Base-by-base conservation (phyloP, 2,888 invertebrate species). In the Odontocerum albicorne region DNA sequence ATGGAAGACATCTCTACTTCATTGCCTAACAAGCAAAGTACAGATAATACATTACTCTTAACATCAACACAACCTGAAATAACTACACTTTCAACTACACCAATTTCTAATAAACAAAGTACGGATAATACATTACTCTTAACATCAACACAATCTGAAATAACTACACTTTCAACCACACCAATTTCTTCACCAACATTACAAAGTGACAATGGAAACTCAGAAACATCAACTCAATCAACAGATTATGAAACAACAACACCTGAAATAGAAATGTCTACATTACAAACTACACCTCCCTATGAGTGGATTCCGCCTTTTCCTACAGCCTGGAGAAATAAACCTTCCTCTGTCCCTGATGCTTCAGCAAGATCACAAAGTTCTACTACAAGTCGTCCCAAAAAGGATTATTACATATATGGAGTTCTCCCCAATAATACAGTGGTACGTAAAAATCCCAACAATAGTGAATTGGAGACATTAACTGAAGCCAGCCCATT, bases 341-440 rank as follows among this genome's bases (percentile, higher is more conserved):
- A 31, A 10, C 39, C 43, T 8, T 43, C 51, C 22, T 20, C 33
- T 13, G 35, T 35, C 31, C 42, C 52, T 31, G 38, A 52, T 22
- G 35, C 33, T 44, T 49, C 55, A 32, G 39, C 49, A 19, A 54
- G 19, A 43, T 40, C 47, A 8, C 49, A 47, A 40, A 60, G 63
- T 17, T 40, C 62, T 31, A 62, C 62, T 17, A 59, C 61, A 35
- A 61, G 64, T 49, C 61, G 66, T 22, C 84, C 85, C 49, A 79
- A 82, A 67, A 80, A 82, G 71, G 87, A 88, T 74, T 88, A 85
- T 67, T 81, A 84, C 61, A 82, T 88, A 63, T 89, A 88, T 68
- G 88, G 87, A 65, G 85, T 89, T 65, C 79, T 87, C 65, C 86
- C 88, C 60, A 88, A 89, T 70, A 88, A 87, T 74, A 88, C 88